Evolutionary conservation across 2,797 vertebrate genomes (phyloP), one percentile per base, ranked within the genome.

Genomic region (Trachops cirrhosus): DNA sequence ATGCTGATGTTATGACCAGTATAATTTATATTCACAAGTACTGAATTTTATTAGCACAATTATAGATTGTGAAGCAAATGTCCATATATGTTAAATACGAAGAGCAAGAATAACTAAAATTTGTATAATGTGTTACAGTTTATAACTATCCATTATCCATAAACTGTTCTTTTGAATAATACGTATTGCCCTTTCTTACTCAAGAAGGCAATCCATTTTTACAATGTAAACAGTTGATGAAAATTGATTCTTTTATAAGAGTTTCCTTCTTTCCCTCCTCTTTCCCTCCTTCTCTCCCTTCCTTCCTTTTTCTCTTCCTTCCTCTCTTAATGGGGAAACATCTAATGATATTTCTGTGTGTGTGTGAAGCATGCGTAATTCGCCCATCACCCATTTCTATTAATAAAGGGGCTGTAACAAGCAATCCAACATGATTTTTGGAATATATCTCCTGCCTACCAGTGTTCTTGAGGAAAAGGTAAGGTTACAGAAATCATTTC

Each of bases 401-500:
- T 96, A 98, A 18, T 98, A 98, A 98, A 96, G 96, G 96, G 98
- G 97, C 97, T 96, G 94, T 98, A 98, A 97, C 97, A 98, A 98
- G 98, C 97, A 98, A 98, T 97, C 98, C 97, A 96, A 97, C 98
- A 95, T 98, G 98, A 98, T 97, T 98, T 98, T 98, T 96, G 91
- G 98, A 98, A 97, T 98, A 96, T 98, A 97, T 98, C 98, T 98
- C 98, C 97, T 97, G 97, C 92, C 96, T 96, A 97, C 98, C 80
- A 97, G 88, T 96, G 97, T 98, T 98, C 98, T 98, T 98, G 98
- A 98, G 98, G 97, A 98, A 98, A 98, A 98, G 98, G 98, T 98
- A 98, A 98, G 98, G 98, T 98, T 98, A 98, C 98, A 98, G 98
- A 98, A 98, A 98, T 98, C 98, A 98, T 98, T 99, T 98, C 98